These are phyloP conservation scores for Pangasianodon hypophthalmus DNA, from an alignment of 2,113 vertebrate genomes.

Conservation along the genomic window DNA sequence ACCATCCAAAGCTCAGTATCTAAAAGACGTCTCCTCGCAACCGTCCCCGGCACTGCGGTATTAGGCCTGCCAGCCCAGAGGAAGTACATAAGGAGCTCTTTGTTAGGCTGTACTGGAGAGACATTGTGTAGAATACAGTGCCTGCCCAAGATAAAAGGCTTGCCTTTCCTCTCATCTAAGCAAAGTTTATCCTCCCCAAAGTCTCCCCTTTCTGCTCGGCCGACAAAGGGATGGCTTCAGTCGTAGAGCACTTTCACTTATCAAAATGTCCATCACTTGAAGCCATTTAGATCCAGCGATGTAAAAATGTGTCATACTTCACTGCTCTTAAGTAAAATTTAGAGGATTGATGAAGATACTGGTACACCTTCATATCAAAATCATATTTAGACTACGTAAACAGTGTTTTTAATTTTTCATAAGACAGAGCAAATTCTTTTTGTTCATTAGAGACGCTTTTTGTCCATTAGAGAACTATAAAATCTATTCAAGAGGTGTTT, in stretches of 20 bases:
- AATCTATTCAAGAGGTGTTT: neutral
- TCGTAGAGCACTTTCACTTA: constrained; percentile 56
- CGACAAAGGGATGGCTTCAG: constrained; percentile 64
- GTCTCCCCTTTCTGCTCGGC: constrained; percentile 59
- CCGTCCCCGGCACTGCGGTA: constrained; percentile 58
- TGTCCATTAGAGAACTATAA: neutral
- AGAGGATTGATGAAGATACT: neutral
- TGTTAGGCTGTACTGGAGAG: constrained; percentile 64
- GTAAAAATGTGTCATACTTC: constrained; percentile 37
- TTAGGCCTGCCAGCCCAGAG: constrained; percentile 55
- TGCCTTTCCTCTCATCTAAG: constrained; percentile 65
- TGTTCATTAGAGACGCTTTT: neutral
- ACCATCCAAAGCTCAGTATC: constrained; percentile 51
- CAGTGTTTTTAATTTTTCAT: neutral
- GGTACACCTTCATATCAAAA: neutral
- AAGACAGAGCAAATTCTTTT: neutral
- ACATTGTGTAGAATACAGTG: constrained; percentile 67
- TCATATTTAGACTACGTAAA: neutral
- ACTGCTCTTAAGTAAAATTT: neutral
- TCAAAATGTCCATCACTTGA: constrained; percentile 59
- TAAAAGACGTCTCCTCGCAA: constrained; percentile 63
- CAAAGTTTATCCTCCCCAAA: constrained; percentile 67
- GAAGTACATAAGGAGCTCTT: constrained; percentile 70
- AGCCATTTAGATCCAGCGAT: constrained; percentile 48
- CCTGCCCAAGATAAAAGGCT: constrained; percentile 66